Evolutionary conservation across 37 sponge, comb jelly and placozoan species (phyloP), one percentile per base, ranked within the genome.

Genomic region (Aplysina aerophoba): DNA sequence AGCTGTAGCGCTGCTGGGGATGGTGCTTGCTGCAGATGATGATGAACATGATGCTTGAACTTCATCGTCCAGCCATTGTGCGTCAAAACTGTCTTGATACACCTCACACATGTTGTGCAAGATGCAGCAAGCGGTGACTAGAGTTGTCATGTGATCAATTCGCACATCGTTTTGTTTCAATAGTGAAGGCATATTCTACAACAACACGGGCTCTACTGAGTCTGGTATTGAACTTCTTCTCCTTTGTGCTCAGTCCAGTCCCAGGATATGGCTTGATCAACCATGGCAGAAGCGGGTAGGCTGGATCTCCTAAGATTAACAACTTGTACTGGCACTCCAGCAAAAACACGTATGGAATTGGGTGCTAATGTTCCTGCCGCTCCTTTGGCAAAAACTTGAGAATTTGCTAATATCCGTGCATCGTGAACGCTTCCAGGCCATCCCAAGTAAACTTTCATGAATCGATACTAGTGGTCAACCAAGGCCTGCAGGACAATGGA

Each of bases 91-190:
- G 63, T 62, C 63, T 25, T 62, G 63, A 14, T 62, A 14, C 25
- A 62, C 63, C 63, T 62, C 63, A 62, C 63, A 62, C 12, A 62
- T 11, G 12, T 62, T 62, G 27, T 62, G 63, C 63, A 62, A 62
- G 5, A 62, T 62, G 63, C 63, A 62, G 12, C 63, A 62, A 25
- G 63, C 63, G 25, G 27, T 62, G 63, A 62, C 63, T 5, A 62
- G 27, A 62, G 63, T 62, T 62, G 63, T 62, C 59, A 57, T 20
- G 59, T 15, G 17, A 20, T 57, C 59, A 57, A 57, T 57, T n/a
- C n/a, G n/a, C n/a, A 22, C 63, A 4, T 44, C 50, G 8, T 44
- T 44, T 44, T 8, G 3, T 44, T 44, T 44, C 8, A 44, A 44
- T 11, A 44, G 50, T 44, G 50, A 44, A 44, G 8, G 50, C 50